These are phyloP conservation scores for Urocitellus parryii DNA, from an alignment of 2,113 vertebrate genomes.

Conservation along the genomic window DNA sequence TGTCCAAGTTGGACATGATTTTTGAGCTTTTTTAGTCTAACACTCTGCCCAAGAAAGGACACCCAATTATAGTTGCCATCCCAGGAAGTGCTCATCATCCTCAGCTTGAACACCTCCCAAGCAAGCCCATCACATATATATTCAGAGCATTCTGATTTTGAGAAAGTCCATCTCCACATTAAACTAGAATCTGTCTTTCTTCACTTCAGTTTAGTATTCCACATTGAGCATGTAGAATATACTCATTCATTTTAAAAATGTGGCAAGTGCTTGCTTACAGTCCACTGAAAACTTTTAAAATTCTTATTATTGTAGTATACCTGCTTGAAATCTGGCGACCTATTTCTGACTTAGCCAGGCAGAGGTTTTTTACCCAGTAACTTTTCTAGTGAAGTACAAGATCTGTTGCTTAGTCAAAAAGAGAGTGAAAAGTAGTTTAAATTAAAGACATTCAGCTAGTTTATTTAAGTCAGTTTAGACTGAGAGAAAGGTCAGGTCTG, in stretches of 20 bases:
- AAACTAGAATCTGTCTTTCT: neutral
- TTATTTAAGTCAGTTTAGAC: neutral
- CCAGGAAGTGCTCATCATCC: neutral
- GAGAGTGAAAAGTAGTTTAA: neutral
- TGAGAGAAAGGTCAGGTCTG: neutral
- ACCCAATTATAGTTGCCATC: neutral
- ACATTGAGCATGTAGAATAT: neutral
- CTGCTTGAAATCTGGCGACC: constrained; percentile 1
- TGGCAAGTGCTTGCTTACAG: neutral
- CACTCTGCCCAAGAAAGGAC: neutral
- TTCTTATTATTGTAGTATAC: neutral
- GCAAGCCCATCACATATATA: neutral
- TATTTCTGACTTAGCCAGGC: neutral
- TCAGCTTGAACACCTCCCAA: neutral
- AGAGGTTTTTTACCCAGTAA: neutral
- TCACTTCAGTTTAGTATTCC: neutral
- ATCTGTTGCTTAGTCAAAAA: neutral
- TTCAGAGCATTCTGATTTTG: neutral
- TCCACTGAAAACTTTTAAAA: neutral
- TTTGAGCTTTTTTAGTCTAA: constrained; percentile 28
- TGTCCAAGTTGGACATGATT: constrained; percentile 7
- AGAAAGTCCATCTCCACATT: neutral
- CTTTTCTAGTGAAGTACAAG: neutral
- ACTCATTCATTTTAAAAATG: neutral
- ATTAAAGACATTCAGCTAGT: neutral